phyloP scores from a whole-genome alignment of 2,797 vertebrate species.

The Orientallactaga sibirica region DNA sequence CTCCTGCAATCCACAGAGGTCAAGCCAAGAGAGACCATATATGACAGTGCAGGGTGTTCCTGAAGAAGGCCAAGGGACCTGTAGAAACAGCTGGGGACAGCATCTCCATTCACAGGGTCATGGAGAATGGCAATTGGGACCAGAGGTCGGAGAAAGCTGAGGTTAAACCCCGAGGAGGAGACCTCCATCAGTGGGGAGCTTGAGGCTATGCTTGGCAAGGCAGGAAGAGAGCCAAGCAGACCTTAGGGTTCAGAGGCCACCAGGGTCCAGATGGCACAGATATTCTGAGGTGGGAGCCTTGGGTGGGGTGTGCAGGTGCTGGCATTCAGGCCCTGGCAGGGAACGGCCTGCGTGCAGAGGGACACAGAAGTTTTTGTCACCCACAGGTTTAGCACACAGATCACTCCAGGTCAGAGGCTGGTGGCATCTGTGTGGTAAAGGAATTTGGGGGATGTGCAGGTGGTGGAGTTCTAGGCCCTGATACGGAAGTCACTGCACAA shows the following conservation, averaged over 20 bases:
- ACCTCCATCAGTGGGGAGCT: too few species aligned
- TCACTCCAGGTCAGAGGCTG: background rate
- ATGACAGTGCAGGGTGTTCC: background rate
- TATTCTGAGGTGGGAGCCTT: too few species aligned
- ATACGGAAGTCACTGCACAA: background rate
- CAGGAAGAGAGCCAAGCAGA: too few species aligned
- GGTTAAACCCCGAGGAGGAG: too few species aligned
- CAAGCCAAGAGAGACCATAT: background rate
- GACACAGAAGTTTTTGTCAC: background rate
- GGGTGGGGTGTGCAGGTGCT: background rate
- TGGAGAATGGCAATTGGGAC: background rate
- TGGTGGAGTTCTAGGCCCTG: background rate
- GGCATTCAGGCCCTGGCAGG: background rate
- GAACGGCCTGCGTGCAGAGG: background rate
- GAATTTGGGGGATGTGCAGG: background rate
- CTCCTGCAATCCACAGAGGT: too few species aligned
- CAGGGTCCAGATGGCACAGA: background rate
- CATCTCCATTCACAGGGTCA: background rate
- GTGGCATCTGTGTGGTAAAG: background rate
- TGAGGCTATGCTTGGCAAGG: too few species aligned
- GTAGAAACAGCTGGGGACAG: too few species aligned
- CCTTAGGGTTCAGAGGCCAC: background rate
- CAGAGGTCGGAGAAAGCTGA: background rate
- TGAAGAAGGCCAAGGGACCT: background rate
- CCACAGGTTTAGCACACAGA: background rate